Evolutionary conservation across 2,888 invertebrate species (phyloP).

Genomic region (Ophioninae sp.): DNA sequence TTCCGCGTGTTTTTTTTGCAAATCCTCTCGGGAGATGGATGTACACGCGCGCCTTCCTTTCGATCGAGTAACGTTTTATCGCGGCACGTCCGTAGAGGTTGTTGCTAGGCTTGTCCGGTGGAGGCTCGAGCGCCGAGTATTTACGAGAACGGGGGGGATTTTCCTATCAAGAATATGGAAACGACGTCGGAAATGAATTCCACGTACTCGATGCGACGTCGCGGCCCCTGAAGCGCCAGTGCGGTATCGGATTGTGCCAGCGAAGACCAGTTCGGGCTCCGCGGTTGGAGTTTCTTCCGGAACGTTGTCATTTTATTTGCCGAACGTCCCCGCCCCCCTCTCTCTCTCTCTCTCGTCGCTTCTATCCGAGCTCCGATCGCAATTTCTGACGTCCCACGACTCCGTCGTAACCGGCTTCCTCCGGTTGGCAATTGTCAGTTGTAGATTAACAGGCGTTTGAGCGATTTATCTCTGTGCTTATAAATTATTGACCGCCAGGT

Average conservation of each 20-base stretch:
- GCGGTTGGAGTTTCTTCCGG: slow-evolving; percentile 31
- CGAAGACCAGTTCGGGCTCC: slow-evolving; percentile 23
- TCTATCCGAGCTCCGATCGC: not conserved
- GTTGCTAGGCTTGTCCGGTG: not conserved
- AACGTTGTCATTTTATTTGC: slow-evolving; percentile 8
- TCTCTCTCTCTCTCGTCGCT: not conserved
- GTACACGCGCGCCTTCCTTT: not conserved
- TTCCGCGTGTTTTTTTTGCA: not conserved
- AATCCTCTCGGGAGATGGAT: not conserved
- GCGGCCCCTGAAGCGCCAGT: not conserved
- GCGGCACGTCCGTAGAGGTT: not conserved
- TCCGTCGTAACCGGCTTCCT: too few species aligned
- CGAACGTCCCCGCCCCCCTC: not conserved
- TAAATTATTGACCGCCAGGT: too few species aligned
- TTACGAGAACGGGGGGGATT: slow-evolving; percentile 44
- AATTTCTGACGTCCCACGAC: too few species aligned
- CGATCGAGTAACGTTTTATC: not conserved
- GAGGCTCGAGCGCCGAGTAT: not conserved
- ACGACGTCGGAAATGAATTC: slow-evolving; percentile 56
- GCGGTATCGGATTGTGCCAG: slow-evolving; percentile 35
- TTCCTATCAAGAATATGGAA: slow-evolving; percentile 23
- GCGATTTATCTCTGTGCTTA: too few species aligned
- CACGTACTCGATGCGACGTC: slow-evolving; percentile 33
- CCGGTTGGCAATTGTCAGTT: too few species aligned
- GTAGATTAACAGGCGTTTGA: too few species aligned